Percentiles rank a stretch among this genome's conserved stretches.
These are phyloP conservation scores for Remorina albescens DNA, from an alignment of 2,797 vertebrate species.

Conservation along the genomic window DNA sequence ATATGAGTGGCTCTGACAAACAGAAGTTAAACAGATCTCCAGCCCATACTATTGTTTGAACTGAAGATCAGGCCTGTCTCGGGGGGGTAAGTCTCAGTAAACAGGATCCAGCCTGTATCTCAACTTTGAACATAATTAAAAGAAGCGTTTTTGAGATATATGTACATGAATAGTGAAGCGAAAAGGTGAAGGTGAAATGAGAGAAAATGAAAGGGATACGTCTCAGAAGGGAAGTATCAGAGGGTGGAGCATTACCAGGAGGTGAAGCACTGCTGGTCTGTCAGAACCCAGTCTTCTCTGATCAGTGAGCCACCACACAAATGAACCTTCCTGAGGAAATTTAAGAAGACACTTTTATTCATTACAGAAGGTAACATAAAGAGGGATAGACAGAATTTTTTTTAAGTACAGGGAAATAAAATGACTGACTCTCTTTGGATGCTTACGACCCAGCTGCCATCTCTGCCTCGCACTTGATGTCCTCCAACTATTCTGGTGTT, in stretches of 20 bases:
- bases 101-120: conserved; percentile 58
- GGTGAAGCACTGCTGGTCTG: conserved; percentile 95
- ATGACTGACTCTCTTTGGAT: conserved; percentile 86
- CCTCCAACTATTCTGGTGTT: conserved; percentile 93
- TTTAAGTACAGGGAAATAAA: conserved; percentile 18
- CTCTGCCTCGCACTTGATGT: conserved; percentile 88
- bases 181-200: conserved; percentile 1
- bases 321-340: conserved; percentile 87
- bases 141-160: not conserved
- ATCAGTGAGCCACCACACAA: conserved; percentile 95
- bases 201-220: conserved; percentile 8
- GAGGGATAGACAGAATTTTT: not conserved
- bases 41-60: conserved; percentile 35
- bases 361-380: not conserved
- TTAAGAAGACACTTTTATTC: conserved; percentile 1
- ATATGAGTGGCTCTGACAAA: conserved; percentile 39
- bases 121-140: conserved; percentile 31
- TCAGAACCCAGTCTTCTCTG: conserved; percentile 96
- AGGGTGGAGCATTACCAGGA: conserved; percentile 84
- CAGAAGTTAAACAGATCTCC: conserved; percentile 68
- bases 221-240: not conserved
- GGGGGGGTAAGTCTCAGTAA: conserved; percentile 43
- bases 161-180: not conserved
- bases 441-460: conserved; percentile 97
- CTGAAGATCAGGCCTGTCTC: conserved; percentile 40